These are phyloP conservation scores for Drosophila orena DNA, from an alignment of 1,140 invertebrate species.

Conservation along the genomic window DNA sequence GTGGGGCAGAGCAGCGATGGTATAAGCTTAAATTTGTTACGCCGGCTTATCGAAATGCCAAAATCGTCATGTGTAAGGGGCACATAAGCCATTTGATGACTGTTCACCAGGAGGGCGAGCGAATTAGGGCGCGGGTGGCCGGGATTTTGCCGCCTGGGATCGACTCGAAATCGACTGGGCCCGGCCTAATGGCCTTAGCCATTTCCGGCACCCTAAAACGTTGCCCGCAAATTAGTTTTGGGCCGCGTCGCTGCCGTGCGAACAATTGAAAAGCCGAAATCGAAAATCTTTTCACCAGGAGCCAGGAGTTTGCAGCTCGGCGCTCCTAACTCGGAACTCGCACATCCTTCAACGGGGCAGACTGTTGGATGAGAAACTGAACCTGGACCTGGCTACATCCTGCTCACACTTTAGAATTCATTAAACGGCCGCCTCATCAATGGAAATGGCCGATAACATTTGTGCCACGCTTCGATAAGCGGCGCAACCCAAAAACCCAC, in stretches of 20 bases:
- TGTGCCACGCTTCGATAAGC: conserved; percentile 80
- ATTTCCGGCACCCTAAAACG: conserved; percentile 78
- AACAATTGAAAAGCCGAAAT: conserved; percentile 80
- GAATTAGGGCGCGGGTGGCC: conserved; percentile 22
- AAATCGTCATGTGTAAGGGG: conserved; percentile 72
- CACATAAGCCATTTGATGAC: conserved; percentile 78
- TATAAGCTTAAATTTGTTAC: conserved; percentile 70
- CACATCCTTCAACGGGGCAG: conserved; percentile 64
- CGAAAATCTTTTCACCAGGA: conserved; percentile 77
- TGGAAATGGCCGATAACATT: conserved; percentile 83
- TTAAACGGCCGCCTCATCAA: conserved; percentile 81
- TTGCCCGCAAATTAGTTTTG: conserved; percentile 81
- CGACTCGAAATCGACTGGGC: conserved; percentile 27
- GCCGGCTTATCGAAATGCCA: conserved; percentile 73
- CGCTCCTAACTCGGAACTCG: conserved; percentile 38
- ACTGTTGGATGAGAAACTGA: not conserved
- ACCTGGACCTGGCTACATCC: conserved; percentile 15
- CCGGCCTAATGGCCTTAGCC: conserved; percentile 75
- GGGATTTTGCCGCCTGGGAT: conserved; percentile 16
- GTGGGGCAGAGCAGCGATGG: not conserved
- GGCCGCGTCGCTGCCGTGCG: conserved; percentile 62
- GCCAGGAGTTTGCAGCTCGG: conserved; percentile 16
- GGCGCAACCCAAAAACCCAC: conserved; percentile 46
- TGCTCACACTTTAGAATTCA: conserved; percentile 78
- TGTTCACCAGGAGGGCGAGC: conserved; percentile 32